Conservation (phyloP, 2,888 invertebrate species). For the Ophion ventricosus region DNA sequence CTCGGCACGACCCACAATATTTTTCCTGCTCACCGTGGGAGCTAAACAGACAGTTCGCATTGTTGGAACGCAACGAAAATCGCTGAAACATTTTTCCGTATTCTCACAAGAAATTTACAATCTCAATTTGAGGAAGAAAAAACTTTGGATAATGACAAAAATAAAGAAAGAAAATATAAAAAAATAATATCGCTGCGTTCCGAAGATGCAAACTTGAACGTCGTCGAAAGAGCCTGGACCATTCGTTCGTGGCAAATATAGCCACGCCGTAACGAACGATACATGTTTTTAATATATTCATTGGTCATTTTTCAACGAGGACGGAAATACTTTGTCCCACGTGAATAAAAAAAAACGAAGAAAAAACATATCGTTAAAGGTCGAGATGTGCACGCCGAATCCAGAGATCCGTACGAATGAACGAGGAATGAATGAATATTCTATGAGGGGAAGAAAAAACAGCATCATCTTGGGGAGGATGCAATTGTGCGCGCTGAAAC, state of each 20-base stretch:
- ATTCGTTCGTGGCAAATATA: background rate
- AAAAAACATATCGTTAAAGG: conserved; percentile 1
- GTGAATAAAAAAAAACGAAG: background rate
- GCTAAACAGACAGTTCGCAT: too few relatives aligned
- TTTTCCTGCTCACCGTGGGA: too few relatives aligned
- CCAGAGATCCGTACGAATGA: background rate
- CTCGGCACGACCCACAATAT: too few relatives aligned
- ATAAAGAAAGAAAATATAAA: background rate
- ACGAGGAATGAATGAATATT: conserved; percentile 19
- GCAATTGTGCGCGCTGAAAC: conserved; percentile 9
- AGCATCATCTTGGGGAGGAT: background rate
- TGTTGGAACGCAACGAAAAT: too few relatives aligned
- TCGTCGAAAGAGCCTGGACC: background rate
- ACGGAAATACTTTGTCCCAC: conserved; percentile 8
- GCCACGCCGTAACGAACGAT: background rate
- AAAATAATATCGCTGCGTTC: background rate
- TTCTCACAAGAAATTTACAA: background rate
- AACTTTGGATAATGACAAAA: background rate
- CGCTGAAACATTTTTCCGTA: background rate
- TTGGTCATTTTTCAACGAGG: background rate
- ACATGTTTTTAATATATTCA: background rate
- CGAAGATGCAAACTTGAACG: background rate
- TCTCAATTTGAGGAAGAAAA: background rate
- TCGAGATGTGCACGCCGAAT: conserved; percentile 10
- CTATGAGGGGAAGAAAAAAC: background rate